These are phyloP conservation scores for Amyelois transitella DNA, from an alignment of 1,140 invertebrate genomes.

Conservation along the genomic window DNA sequence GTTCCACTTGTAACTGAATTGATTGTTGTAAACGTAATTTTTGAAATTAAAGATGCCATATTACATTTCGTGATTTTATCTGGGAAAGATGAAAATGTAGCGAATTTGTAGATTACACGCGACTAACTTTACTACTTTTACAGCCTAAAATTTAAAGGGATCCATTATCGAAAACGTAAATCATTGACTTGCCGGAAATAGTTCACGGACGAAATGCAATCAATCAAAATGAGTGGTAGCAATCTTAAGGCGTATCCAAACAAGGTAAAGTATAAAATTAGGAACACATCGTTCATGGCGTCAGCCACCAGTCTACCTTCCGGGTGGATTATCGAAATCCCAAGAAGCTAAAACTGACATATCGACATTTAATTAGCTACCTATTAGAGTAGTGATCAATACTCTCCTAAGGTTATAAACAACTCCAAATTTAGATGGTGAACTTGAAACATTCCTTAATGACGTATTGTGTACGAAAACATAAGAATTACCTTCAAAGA, in stretches of 20 bases:
- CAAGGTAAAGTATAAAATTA: neutral
- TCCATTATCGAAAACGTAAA: neutral
- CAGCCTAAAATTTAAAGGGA: neutral
- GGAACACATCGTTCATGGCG: neutral
- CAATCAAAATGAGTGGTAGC: neutral
- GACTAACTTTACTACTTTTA: neutral
- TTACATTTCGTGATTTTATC: neutral
- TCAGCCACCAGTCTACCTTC: neutral
- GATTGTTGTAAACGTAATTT: constrained; percentile 4
- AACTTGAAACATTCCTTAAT: neutral
- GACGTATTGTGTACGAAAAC: neutral
- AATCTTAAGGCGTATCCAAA: neutral
- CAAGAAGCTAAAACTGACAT: neutral
- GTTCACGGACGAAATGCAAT: neutral
- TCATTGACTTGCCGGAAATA: neutral
- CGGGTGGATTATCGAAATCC: neutral
- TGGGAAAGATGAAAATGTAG: neutral
- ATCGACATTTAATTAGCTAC: neutral
- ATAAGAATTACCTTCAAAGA: neutral
- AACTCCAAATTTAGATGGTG: neutral
- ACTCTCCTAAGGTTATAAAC: neutral
- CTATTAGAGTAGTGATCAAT: neutral
- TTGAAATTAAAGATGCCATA: neutral
- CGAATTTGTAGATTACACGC: neutral
- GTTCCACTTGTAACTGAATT: constrained; percentile 12